Evolutionary conservation across 2,888 invertebrate genomes (phyloP), one percentile per base, ranked within the genome.

Genomic region (Liposcelis brunnea): DNA sequence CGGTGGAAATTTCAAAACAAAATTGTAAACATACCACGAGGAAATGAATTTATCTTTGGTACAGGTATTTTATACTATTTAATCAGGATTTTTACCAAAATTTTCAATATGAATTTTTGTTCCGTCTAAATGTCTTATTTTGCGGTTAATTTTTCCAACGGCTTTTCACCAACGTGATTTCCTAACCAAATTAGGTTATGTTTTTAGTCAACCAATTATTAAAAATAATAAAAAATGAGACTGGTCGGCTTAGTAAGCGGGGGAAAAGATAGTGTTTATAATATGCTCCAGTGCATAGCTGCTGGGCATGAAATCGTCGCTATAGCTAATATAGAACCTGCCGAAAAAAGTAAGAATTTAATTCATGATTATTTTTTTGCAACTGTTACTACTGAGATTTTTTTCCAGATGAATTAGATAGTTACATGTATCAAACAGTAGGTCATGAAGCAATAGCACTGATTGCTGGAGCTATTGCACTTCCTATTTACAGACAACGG

Each of bases 401-500:
- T 43, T 53, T 64, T 64, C 34, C 61, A 80, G 84, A 84, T 72
- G 94, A 94, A 63, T 61, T 91, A 56, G 94, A 95, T 64, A 93
- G 93, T 60, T 97, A 87, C 61, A 99, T 99, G 98, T 98, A 95
- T 62, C 98, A 99, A 70, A 94, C 94, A 43, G 97, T 98, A 46
- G 98, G 97, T 1, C 89, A 93, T 61, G 87, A 94, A 69, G 91
- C 89, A 14, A 81, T 98, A 51, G 80, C 81, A 52, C 70, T 84
- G 52, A 86, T 94, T 61, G 87, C 93, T 19, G 82, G 90, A 62
- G 95, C 98, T 2, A 85, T 95, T 80, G 85, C 75, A 2, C 64
- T 98, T 48, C 97, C 97, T 1, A 66, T 99, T 43, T 97, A 82
- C 63, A 72, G 89, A 49, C 75, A 80, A 55, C 71, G 73, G 49